Conservation (phyloP, 2,113 vertebrate genomes). For the Lasiurus borealis region DNA sequence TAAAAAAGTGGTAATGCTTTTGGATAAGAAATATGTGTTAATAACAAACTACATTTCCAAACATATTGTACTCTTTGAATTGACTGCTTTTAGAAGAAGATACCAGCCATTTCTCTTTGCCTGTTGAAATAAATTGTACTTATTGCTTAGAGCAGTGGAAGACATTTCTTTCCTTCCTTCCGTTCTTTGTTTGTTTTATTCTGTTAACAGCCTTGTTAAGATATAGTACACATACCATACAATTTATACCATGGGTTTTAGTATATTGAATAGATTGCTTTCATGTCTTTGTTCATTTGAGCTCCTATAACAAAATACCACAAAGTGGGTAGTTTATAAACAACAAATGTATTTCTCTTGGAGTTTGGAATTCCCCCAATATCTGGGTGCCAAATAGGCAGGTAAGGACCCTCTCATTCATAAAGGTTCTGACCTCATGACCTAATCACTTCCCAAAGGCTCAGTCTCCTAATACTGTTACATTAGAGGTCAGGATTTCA, state of each 20-base stretch:
- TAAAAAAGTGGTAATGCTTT: neutral
- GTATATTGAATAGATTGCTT: neutral
- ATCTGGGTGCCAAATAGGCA: neutral
- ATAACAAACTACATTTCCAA: neutral
- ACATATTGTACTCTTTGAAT: neutral
- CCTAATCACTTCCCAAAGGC: neutral
- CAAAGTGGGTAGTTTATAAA: neutral
- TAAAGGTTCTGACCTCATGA: neutral
- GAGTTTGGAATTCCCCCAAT: neutral
- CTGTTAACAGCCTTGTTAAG: neutral
- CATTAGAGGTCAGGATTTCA: neutral
- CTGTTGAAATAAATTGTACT: neutral
- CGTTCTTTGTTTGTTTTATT: neutral
- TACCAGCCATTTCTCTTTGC: slow-evolving; percentile 15
- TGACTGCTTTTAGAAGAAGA: neutral
- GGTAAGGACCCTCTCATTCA: neutral
- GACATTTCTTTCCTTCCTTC: neutral
- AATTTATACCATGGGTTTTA: neutral
- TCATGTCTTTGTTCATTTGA: neutral
- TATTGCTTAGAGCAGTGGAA: neutral
- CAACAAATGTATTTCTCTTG: neutral
- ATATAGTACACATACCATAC: neutral
- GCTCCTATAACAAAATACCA: neutral
- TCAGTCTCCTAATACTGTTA: neutral
- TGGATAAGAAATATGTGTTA: slow-evolving; percentile 8